Conservation (phyloP, 2,888 invertebrate genomes). For the Leptogaster cylindrica region DNA sequence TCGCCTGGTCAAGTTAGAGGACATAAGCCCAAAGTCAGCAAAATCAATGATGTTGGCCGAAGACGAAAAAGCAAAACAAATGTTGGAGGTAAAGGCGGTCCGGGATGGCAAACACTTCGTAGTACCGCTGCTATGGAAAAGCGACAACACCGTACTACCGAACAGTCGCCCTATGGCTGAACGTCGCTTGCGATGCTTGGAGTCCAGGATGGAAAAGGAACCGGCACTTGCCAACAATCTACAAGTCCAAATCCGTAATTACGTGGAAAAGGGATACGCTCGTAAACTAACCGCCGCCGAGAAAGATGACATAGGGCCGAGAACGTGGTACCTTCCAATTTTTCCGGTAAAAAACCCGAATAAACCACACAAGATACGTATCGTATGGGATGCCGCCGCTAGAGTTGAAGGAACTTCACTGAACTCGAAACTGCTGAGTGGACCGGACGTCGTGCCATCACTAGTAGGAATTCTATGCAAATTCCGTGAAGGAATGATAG, state of each 20-base stretch:
- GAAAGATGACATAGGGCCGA: not conserved
- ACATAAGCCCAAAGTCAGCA: too few relatives aligned
- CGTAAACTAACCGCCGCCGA: slow-evolving; percentile 1
- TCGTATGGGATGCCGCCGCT: slow-evolving; percentile 54
- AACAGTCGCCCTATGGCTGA: slow-evolving; percentile 46
- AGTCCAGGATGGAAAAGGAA: slow-evolving; percentile 41
- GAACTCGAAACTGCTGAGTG: slow-evolving; percentile 50
- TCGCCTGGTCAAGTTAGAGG: too few relatives aligned
- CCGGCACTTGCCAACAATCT: slow-evolving; percentile 32
- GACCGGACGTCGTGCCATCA: slow-evolving; percentile 52
- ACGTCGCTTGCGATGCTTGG: slow-evolving; percentile 40
- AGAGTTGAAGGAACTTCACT: slow-evolving; percentile 47
- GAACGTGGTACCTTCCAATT: slow-evolving; percentile 51
- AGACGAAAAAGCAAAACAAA: too few relatives aligned
- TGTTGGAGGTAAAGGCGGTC: too few relatives aligned
- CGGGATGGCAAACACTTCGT: too few relatives aligned
- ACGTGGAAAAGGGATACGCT: slow-evolving; percentile 35
- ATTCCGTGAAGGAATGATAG: slow-evolving; percentile 50
- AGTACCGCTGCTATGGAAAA: slow-evolving; percentile 49
- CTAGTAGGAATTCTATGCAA: slow-evolving; percentile 51
- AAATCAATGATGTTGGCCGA: too few relatives aligned
- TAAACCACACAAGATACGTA: slow-evolving; percentile 51
- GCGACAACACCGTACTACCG: slow-evolving; percentile 44
- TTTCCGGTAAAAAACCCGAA: slow-evolving; percentile 48
- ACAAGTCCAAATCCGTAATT: slow-evolving; percentile 5